A percentile compares a stretch with the other conserved stretches of the same genome.
phyloP scores from a whole-genome alignment of 2,888 invertebrate genomes.

The Oscheius sp. region DNA sequence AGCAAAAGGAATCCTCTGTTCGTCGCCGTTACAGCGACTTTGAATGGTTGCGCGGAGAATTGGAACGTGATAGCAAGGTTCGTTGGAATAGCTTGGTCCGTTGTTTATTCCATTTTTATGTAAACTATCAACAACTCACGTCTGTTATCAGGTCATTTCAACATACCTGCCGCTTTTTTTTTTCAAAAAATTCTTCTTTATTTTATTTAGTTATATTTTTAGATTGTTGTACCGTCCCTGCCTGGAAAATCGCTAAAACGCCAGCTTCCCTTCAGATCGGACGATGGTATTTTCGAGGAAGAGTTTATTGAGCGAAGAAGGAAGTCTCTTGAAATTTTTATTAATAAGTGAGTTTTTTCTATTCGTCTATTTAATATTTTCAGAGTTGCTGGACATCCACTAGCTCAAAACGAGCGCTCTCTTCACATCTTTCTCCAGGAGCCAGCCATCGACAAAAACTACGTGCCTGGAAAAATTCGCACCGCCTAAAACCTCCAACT shows the following conservation, averaged over 20 bases:
- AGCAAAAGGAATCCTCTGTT: slow-evolving; percentile 97
- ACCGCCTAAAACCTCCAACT: slow-evolving; percentile 51
- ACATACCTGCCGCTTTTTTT: background rate
- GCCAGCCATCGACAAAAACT: slow-evolving; percentile 95
- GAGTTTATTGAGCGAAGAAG: slow-evolving; percentile 98
- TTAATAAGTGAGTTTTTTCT: slow-evolving; percentile 85
- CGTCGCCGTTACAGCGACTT: slow-evolving; percentile 98
- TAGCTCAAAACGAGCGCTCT: slow-evolving; percentile 98
- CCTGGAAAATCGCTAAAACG: slow-evolving; percentile 98
- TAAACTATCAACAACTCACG: background rate
- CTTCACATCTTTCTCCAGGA: slow-evolving; percentile 99
- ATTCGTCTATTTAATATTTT: slow-evolving; percentile 46
- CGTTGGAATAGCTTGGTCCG: slow-evolving; percentile 91
- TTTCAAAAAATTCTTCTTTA: background rate
- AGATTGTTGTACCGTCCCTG: slow-evolving; percentile 97
- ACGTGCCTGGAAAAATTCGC: slow-evolving; percentile 81
- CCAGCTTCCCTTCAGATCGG: slow-evolving; percentile 95
- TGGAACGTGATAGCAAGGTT: slow-evolving; percentile 98
- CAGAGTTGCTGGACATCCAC: slow-evolving; percentile 95
- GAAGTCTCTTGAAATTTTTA: slow-evolving; percentile 94
- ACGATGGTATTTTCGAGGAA: slow-evolving; percentile 99
- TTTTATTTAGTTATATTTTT: slow-evolving; percentile 33
- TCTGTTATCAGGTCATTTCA: background rate
- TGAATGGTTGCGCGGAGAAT: slow-evolving; percentile 97
- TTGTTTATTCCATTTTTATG: background rate